Percentiles rank a stretch among this genome's conserved stretches.
These are phyloP conservation scores for Cataglyphis altisquamis DNA, from an alignment of 2,888 invertebrate genomes.

Conservation along the genomic window DNA sequence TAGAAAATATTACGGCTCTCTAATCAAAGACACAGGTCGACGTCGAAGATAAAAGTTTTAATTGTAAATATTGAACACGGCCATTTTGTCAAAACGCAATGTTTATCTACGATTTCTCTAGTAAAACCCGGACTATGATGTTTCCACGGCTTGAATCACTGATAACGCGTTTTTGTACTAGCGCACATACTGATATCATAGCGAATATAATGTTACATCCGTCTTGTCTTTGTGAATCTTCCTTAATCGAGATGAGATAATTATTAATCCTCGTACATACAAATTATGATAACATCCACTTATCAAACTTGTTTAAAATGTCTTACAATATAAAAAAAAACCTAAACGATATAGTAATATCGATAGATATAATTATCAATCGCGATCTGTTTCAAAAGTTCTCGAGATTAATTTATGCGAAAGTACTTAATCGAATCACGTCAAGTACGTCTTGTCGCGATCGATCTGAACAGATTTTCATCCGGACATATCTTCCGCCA, in stretches of 20 bases:
- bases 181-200: constrained; percentile 2
- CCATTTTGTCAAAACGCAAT: not conserved
- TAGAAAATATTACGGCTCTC: not conserved
- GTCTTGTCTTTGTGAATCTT: not conserved
- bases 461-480: not conserved
- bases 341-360: too few relatives aligned
- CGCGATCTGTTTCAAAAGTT: too few relatives aligned
- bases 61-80: not conserved
- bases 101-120: not conserved
- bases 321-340: not conserved
- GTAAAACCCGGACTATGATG: not conserved
- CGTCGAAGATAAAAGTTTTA: not conserved
- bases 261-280: constrained; percentile 2
- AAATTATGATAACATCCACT: constrained; percentile 11
- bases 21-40: not conserved
- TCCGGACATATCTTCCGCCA: constrained; percentile 1
- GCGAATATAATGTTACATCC: not conserved
- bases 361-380: too few relatives aligned
- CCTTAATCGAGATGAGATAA: not conserved
- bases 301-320: not conserved
- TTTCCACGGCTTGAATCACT: constrained; percentile 15
- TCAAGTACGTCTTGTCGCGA: not conserved
- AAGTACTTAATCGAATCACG: not conserved
- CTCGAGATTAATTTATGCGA: not conserved
- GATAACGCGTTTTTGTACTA: constrained; percentile 10